Conservation (phyloP, 2,113 vertebrate species). For the Ameiurus melas region DNA sequence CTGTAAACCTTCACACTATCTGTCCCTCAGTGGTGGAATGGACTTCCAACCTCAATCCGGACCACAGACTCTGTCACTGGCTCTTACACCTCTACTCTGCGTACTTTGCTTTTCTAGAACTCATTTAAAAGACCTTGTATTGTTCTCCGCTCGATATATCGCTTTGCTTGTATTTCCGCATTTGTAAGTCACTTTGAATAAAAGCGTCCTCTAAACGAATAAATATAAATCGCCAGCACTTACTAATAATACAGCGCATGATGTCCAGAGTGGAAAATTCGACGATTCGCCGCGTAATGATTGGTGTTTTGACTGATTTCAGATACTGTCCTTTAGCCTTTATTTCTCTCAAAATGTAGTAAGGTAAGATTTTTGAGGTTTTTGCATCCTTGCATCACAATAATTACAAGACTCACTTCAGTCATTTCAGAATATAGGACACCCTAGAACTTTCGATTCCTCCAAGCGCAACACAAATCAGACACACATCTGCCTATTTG, state of each 20-base stretch:
- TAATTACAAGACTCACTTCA: not conserved
- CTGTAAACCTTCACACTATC: not conserved
- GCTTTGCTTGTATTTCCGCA: too few relatives aligned
- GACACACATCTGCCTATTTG: not conserved
- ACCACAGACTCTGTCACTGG: too few relatives aligned
- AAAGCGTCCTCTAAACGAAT: too few relatives aligned
- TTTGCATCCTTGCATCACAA: not conserved
- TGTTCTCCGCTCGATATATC: too few relatives aligned
- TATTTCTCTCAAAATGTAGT: not conserved
- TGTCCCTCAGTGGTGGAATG: too few relatives aligned
- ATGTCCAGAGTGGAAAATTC: not conserved
- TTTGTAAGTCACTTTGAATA: too few relatives aligned
- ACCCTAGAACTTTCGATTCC: not conserved
- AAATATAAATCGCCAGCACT: not conserved
- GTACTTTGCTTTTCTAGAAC: too few relatives aligned
- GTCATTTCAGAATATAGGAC: not conserved
- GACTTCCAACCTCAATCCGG: too few relatives aligned
- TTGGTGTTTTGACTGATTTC: not conserved
- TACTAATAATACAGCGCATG: not conserved
- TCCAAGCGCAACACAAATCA: not conserved
- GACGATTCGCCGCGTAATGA: not conserved
- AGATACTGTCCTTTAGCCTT: not conserved
- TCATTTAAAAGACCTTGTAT: too few relatives aligned
- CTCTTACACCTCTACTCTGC: too few relatives aligned
- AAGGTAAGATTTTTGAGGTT: not conserved